phyloP scores from a whole-genome alignment of 2,888 invertebrate species.

The Tachina lurida region DNA sequence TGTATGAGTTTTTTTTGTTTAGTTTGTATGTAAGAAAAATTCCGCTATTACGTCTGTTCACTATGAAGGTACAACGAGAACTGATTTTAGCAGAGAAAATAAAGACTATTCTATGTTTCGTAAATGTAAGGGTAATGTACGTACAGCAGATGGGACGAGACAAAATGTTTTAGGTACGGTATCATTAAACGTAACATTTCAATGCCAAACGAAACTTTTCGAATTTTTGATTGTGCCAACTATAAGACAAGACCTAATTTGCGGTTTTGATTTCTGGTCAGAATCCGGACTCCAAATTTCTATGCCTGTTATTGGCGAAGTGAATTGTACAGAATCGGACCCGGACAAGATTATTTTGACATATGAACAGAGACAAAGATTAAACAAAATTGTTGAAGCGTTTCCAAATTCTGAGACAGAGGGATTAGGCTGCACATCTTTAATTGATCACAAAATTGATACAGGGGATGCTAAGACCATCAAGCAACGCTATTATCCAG shows the following conservation, averaged over 20 bases:
- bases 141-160: not conserved
- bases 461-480: not conserved
- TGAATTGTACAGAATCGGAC: not conserved
- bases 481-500: not conserved
- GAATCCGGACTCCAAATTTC: not conserved
- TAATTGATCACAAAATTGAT: not conserved
- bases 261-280: not conserved
- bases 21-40: no score
- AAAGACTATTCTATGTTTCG: not conserved
- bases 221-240: not conserved
- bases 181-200: not conserved
- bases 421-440: not conserved
- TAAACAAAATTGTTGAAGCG: not conserved
- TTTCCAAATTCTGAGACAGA: not conserved
- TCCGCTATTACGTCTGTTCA: no score
- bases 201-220: not conserved
- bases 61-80: no score
- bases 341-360: not conserved
- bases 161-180: not conserved
- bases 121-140: not conserved
- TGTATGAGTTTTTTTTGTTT: no score
- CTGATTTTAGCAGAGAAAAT: not conserved
- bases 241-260: not conserved
- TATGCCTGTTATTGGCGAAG: not conserved
- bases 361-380: not conserved